Conservation (phyloP, 2,113 vertebrate genomes). For the Lampris megalopsis region DNA sequence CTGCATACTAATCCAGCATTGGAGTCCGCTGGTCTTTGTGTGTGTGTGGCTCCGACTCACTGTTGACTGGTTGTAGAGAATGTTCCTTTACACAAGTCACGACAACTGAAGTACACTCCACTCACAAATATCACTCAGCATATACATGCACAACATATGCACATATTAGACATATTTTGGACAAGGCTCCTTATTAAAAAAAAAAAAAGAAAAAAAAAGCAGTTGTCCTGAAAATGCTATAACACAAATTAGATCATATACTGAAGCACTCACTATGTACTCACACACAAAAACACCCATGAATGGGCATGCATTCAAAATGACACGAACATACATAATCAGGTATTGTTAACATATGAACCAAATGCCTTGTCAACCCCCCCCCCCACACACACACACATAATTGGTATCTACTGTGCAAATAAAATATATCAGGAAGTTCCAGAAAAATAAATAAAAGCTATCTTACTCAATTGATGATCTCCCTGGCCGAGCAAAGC, state of each 20-base stretch:
- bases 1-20: slow-evolving; percentile 71
- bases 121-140: background rate
- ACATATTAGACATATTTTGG: background rate
- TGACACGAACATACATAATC: no score
- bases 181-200: background rate
- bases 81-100: no score
- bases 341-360: no score
- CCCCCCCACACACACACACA: background rate
- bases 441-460: slow-evolving; percentile 58
- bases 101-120: background rate
- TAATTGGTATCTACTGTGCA: slow-evolving; percentile 38
- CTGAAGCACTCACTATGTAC: no score
- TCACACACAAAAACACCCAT: no score
- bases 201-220: no score
- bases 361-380: slow-evolving; percentile 31
- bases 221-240: no score
- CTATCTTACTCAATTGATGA: slow-evolving; percentile 47
- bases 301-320: no score
- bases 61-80: background rate
- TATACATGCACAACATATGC: background rate
- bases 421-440: slow-evolving; percentile 41
- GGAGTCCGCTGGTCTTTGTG: slow-evolving; percentile 18
- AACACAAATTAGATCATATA: no score
- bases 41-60: slow-evolving; percentile 15
- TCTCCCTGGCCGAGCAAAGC: slow-evolving; percentile 33